These are phyloP conservation scores for Bradysia coprophila DNA, from an alignment of 1,140 invertebrate species.

Conservation along the genomic window DNA sequence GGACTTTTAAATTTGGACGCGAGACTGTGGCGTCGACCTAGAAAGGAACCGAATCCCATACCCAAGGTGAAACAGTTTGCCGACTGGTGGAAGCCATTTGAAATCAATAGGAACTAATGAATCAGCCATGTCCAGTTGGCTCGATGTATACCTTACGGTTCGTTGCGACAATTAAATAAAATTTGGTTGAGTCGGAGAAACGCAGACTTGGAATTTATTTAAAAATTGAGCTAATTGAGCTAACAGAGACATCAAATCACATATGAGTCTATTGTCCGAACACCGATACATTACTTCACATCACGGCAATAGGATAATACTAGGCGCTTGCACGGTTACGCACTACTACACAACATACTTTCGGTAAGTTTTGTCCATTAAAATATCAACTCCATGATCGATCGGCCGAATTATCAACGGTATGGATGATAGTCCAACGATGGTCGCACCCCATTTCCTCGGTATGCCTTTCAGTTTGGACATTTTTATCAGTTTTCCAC, in stretches of 20 bases:
- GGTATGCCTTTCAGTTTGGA: slow-evolving; percentile 36
- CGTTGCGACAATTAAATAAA: too few relatives aligned
- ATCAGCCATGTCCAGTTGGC: too few relatives aligned
- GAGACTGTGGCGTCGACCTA: slow-evolving; percentile 63
- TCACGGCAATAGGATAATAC: too few relatives aligned
- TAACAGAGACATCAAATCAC: too few relatives aligned
- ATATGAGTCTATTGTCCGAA: too few relatives aligned
- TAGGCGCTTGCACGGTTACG: neutral
- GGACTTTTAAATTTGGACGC: slow-evolving; percentile 85
- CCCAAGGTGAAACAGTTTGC: slow-evolving; percentile 15
- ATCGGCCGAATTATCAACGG: slow-evolving; percentile 89
- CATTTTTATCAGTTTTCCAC: slow-evolving; percentile 1
- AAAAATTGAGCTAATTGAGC: too few relatives aligned
- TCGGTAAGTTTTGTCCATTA: slow-evolving; percentile 56
- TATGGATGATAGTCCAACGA: slow-evolving; percentile 64
- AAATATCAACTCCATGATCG: slow-evolving; percentile 54
- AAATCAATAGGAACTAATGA: too few relatives aligned
- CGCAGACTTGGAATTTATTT: too few relatives aligned
- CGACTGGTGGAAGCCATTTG: slow-evolving; percentile 15
- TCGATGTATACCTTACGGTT: too few relatives aligned
- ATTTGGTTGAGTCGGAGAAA: too few relatives aligned
- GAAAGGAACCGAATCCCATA: slow-evolving; percentile 31
- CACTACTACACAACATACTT: slow-evolving; percentile 10
- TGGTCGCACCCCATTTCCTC: slow-evolving; percentile 49
- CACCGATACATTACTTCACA: too few relatives aligned